Evolutionary conservation across 2,888 invertebrate species (phyloP), one percentile per base, ranked within the genome.

Genomic region (Cantharis flavilabris): DNA sequence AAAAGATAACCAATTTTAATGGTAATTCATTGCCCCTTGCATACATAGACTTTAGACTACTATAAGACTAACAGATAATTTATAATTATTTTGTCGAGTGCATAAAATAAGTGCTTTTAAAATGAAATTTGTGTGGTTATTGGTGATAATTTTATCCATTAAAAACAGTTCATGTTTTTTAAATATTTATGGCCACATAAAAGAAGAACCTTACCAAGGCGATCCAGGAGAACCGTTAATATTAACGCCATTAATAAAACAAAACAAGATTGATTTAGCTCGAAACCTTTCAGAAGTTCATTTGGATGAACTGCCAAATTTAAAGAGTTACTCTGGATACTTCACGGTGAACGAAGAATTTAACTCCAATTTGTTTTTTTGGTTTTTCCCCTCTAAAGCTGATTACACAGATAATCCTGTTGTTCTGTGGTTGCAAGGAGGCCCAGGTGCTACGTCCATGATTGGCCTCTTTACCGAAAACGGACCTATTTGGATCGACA

Each of bases 341-440:
- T 90, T 97, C 73, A 97, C 97, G 0, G 97, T 97, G 0, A 93
- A 97, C 86, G 92, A 93, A 83, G 87, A 90, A 0, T 93, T 90
- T 84, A 92, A 94, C 82, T 96, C 96, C 0, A 96, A 97, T 85
- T 90, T 95, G 88, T 97, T 97, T 89, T 96, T 97, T 88, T 97
- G 97, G 97, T 97, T 95, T 85, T 97, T 97, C 86, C 96, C 96
- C 0, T 93, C 96, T 0, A 85, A 90, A 83, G 88, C 89, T 0
- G 79, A 86, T 76, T 83, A 83, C 71, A 88, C 89, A 76, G 88
- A 89, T 64, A 93, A 94, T 0, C 95, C 95, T 0, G 93, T 97
- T 0, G 88, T 96, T 0, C 88, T 97, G 7, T 97, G 97, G 97
- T 89, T 96, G 3, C 95, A 96, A 88, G 96, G 96, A 5, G 97